phyloP scores from a whole-genome alignment of 2,113 vertebrate genomes.

The Thryonomys swinderianus region DNA sequence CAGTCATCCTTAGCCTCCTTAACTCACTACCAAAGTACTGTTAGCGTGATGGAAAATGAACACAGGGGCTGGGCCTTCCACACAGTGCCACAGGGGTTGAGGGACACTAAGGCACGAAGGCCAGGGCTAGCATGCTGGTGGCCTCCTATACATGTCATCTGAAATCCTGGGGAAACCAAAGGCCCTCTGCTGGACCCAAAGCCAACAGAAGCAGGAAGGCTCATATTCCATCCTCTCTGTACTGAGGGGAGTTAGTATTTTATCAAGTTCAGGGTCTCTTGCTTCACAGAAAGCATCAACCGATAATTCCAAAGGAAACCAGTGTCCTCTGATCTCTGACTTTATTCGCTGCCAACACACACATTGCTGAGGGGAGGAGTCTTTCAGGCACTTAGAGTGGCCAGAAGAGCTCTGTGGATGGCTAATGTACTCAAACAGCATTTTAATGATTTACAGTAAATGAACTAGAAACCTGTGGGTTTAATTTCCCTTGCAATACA shows the following conservation, averaged over 20 bases:
- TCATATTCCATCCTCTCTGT: neutral
- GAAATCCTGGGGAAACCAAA: neutral
- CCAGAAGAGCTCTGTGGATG: constrained; percentile 30
- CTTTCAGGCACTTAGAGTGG: constrained; percentile 33
- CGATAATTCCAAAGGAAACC: neutral
- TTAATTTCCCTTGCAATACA: constrained; percentile 82
- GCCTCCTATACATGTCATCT: neutral
- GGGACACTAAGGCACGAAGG: fast-evolving
- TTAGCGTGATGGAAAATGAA: neutral
- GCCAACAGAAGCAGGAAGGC: neutral
- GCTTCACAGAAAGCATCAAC: neutral
- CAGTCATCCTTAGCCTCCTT: neutral
- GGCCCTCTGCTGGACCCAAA: neutral
- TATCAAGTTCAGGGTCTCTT: neutral
- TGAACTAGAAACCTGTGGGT: constrained; percentile 77
- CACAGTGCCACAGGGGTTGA: neutral
- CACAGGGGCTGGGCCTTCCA: neutral
- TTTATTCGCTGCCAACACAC: constrained; percentile 39
- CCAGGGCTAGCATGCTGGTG: fast-evolving
- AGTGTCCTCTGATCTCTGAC: neutral
- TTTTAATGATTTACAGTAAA: constrained; percentile 81
- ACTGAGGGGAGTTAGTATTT: neutral
- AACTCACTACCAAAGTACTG: neutral
- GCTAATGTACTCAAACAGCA: constrained; percentile 74
- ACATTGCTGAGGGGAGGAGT: neutral